These are phyloP conservation scores for Bubalus kerabau DNA, from an alignment of 2,113 vertebrate genomes.

Conservation along the genomic window DNA sequence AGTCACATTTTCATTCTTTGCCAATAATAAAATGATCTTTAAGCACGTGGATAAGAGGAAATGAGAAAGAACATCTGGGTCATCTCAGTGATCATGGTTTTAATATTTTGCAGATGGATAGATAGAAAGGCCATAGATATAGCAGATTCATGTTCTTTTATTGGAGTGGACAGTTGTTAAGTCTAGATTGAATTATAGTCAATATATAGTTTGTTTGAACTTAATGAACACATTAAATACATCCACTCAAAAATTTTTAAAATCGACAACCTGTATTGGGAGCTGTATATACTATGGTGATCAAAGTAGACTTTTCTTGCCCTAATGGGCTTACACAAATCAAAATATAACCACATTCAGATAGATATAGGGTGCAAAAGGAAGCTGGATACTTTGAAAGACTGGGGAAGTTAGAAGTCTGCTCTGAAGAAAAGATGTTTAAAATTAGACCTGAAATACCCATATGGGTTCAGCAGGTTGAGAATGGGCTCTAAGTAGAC, in stretches of 20 bases:
- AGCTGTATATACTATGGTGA: background rate
- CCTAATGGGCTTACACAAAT: background rate
- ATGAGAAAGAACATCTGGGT: background rate
- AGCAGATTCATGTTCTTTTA: background rate
- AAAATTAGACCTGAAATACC: background rate
- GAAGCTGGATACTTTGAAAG: background rate
- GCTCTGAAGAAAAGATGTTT: constrained; percentile 5
- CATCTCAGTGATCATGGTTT: background rate
- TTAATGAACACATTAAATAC: background rate
- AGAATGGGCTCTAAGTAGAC: background rate
- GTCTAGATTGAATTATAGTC: background rate
- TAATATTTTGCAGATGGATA: background rate
- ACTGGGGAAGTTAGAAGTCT: background rate
- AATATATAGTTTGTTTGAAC: background rate
- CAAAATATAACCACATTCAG: background rate
- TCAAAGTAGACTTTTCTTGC: background rate
- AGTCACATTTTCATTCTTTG: constrained; percentile 30
- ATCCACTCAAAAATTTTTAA: background rate
- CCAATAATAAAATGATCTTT: constrained; percentile 8
- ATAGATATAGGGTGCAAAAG: background rate
- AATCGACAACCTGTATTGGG: background rate
- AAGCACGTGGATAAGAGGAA: background rate
- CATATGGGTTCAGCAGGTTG: background rate
- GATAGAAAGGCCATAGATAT: background rate
- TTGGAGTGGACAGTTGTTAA: background rate